Percentiles rank a stretch among this genome's conserved stretches.
Evolutionary conservation across 1,140 invertebrate species (phyloP).

Genomic region (Nasonia giraulti): DNA sequence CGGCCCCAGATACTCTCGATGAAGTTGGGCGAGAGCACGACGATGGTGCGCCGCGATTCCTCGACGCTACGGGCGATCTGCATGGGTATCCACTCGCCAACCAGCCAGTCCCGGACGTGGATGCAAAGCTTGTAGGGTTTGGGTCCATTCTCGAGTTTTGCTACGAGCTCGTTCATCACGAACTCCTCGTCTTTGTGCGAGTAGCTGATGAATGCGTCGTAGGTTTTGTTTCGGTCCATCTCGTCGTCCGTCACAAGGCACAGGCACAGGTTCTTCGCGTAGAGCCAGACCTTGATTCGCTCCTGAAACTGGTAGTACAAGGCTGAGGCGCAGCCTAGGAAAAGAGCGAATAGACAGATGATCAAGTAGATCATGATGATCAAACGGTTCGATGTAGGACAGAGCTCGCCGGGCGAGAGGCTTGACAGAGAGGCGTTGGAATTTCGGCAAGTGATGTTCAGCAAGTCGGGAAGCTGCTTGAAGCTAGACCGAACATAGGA

Average conservation of each 20-base stretch:
- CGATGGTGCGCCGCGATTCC: constrained; percentile 86
- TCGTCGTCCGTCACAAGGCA: background rate
- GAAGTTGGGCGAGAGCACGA: constrained; percentile 88
- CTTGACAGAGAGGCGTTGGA: constrained; percentile 56
- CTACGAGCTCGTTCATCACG: constrained; percentile 79
- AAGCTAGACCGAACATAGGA: constrained; percentile 72
- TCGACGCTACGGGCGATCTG: constrained; percentile 88
- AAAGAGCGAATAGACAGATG: background rate
- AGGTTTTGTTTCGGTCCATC: background rate
- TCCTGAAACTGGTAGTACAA: background rate
- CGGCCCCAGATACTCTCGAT: constrained; percentile 89
- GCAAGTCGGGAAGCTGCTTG: constrained; percentile 55
- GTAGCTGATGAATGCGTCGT: constrained; percentile 88
- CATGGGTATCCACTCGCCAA: constrained; percentile 81
- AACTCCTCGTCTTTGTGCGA: constrained; percentile 84
- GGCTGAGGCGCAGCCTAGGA: background rate
- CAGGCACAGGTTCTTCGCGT: background rate
- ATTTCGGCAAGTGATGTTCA: constrained; percentile 68
- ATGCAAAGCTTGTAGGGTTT: constrained; percentile 79
- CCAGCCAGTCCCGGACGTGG: constrained; percentile 84
- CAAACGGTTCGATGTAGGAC: constrained; percentile 54
- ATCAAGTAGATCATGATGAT: background rate
- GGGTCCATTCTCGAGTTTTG: constrained; percentile 76
- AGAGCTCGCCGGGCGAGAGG: constrained; percentile 70
- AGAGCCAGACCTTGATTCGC: background rate